Evolutionary conservation across 1,140 invertebrate species (phyloP).

Genomic region (Camponotus vicinus): DNA sequence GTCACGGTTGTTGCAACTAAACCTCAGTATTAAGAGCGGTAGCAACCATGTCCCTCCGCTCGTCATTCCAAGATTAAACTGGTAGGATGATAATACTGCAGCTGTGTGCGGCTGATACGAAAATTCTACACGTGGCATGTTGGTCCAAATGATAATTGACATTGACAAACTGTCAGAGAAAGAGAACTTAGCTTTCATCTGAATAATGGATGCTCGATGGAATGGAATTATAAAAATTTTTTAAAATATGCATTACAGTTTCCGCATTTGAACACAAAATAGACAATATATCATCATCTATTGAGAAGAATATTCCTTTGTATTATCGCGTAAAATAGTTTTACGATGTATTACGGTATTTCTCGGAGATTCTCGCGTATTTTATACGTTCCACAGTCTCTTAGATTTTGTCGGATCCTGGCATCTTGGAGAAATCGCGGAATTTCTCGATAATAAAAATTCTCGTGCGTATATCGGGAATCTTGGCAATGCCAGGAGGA

Average conservation of each 20-base stretch:
- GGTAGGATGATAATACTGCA: conserved; percentile 3
- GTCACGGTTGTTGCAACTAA: conserved; percentile 2
- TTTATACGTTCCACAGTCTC: not conserved
- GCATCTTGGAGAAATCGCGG: not conserved
- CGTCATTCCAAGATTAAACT: conserved; percentile 45
- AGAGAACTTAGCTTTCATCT: too few relatives aligned
- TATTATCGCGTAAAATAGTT: not conserved
- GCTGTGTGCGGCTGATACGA: conserved; percentile 29
- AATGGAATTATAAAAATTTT: not conserved
- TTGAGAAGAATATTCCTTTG: not conserved
- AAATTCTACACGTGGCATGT: not conserved
- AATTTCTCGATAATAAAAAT: conserved; percentile 30
- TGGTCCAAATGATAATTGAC: conserved; percentile 34
- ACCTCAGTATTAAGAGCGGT: conserved; percentile 4
- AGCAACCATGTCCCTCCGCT: not conserved
- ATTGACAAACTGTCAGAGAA: not conserved
- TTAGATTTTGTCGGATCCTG: conserved; percentile 6
- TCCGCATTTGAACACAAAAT: not conserved
- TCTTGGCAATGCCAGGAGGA: not conserved
- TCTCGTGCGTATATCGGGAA: not conserved
- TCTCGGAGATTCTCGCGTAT: not conserved
- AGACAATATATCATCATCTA: not conserved
- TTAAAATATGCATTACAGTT: not conserved
- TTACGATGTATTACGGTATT: not conserved
- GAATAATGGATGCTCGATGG: too few relatives aligned